Evolutionary conservation across 2,888 invertebrate genomes (phyloP).

Genomic region (Amiota mariae): DNA sequence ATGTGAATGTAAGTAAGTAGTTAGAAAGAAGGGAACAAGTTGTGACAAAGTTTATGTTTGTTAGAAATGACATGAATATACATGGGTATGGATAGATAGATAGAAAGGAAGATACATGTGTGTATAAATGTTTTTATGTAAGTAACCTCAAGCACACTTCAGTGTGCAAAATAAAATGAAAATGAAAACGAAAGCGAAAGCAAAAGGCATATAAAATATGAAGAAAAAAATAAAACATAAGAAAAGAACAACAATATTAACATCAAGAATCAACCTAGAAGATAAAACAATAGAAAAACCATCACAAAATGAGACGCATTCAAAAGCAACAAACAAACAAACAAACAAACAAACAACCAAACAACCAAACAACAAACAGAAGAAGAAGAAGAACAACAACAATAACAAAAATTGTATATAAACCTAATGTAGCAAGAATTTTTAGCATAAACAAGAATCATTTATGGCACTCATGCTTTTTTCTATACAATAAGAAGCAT

Average conservation of each 20-base stretch:
- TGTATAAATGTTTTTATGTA: constrained; percentile 26
- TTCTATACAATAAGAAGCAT: not conserved
- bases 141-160: constrained; percentile 62
- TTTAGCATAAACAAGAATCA: constrained; percentile 58
- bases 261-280: constrained; percentile 13
- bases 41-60: constrained; percentile 16
- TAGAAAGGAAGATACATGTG: not conserved
- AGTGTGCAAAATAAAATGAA: constrained; percentile 36
- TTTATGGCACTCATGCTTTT: constrained; percentile 46
- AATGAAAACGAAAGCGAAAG: constrained; percentile 36
- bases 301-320: constrained; percentile 1
- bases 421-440: constrained; percentile 66
- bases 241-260: constrained; percentile 54
- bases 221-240: constrained; percentile 39
- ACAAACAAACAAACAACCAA: constrained; percentile 16
- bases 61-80: not conserved
- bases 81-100: not conserved
- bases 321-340: constrained; percentile 16
- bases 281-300: constrained; percentile 27
- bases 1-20: not conserved
- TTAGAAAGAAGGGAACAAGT: not conserved
- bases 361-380: constrained; percentile 20
- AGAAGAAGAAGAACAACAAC: not conserved
- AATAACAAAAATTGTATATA: constrained; percentile 10
- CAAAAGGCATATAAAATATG: not conserved